These are phyloP conservation scores for Tetanocera ferruginea DNA, from an alignment of 2,888 invertebrate species.

Conservation along the genomic window DNA sequence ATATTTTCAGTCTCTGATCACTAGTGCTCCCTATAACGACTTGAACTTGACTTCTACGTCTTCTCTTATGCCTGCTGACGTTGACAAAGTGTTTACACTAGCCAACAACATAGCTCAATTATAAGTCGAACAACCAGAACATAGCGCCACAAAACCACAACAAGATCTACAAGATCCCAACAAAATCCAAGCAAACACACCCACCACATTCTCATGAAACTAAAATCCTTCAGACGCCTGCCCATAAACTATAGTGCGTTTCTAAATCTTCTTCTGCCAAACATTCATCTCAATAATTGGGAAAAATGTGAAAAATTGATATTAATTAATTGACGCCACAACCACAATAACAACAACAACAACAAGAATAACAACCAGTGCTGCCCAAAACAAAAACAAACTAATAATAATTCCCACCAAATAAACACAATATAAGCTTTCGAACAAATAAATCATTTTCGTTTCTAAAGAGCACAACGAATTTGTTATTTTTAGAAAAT, in stretches of 20 bases:
- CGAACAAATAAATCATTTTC: conserved; percentile 31
- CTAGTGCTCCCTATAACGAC: too few species aligned
- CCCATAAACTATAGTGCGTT: background rate
- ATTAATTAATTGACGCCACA: conserved; percentile 26
- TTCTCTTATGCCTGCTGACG: too few species aligned
- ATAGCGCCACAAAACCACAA: background rate
- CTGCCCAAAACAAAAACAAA: background rate
- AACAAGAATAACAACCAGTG: background rate
- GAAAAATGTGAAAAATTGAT: background rate
- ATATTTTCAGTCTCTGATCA: too few species aligned
- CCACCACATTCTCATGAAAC: background rate
- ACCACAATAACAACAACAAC: background rate
- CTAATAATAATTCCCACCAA: conserved; percentile 12
- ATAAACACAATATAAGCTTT: conserved; percentile 2
- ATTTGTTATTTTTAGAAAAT: conserved; percentile 24
- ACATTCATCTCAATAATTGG: background rate
- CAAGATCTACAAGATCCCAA: background rate
- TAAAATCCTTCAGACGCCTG: background rate
- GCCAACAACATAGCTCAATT: too few species aligned
- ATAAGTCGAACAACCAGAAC: background rate
- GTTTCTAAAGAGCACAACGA: conserved; percentile 17
- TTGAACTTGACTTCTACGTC: too few species aligned
- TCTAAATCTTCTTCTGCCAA: background rate
- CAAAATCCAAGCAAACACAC: background rate
- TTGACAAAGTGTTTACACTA: too few species aligned